A percentile compares a stretch with the other conserved stretches of the same genome.
phyloP scores from a whole-genome alignment of 2,888 invertebrate species.

The Diaperis boleti region DNA sequence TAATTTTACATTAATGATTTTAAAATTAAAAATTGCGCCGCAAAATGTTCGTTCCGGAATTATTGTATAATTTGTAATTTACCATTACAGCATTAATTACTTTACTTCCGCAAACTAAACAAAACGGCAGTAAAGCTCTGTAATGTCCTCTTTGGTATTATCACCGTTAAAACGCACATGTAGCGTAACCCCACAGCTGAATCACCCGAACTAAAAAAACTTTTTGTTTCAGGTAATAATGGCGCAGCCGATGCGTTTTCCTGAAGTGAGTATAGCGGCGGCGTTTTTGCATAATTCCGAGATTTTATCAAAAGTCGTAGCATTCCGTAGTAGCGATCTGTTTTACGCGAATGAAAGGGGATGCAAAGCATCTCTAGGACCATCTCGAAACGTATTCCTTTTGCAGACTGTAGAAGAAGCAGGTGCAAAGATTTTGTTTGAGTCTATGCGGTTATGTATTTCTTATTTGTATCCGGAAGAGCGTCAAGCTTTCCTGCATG shows the following conservation, averaged over 20 bases:
- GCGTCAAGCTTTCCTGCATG: constrained; percentile 31
- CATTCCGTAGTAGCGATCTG: constrained; percentile 26
- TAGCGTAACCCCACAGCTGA: too few species aligned
- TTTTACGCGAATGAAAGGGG: constrained; percentile 26
- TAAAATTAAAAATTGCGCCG: too few species aligned
- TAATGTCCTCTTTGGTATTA: too few species aligned
- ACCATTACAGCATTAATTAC: too few species aligned
- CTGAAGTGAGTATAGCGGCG: neutral
- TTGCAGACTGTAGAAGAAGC: constrained; percentile 28
- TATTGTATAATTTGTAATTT: too few species aligned
- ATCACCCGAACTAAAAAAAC: too few species aligned
- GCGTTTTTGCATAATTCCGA: constrained; percentile 18
- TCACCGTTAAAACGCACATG: too few species aligned
- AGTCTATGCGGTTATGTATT: constrained; percentile 41
- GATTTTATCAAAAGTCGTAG: constrained; percentile 25
- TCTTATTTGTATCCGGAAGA: constrained; percentile 40
- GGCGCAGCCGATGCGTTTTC: constrained; percentile 4
- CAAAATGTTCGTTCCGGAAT: too few species aligned
- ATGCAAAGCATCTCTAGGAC: constrained; percentile 34
- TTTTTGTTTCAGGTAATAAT: constrained; percentile 34
- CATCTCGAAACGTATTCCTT: constrained; percentile 34
- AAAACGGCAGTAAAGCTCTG: too few species aligned
- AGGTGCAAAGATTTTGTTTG: constrained; percentile 38
- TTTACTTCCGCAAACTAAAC: too few species aligned
- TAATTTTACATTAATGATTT: too few species aligned